A percentile compares a stretch with the other conserved stretches of the same genome.
phyloP scores from a whole-genome alignment of 1,140 invertebrate species.

The Calycopis cecrops region DNA sequence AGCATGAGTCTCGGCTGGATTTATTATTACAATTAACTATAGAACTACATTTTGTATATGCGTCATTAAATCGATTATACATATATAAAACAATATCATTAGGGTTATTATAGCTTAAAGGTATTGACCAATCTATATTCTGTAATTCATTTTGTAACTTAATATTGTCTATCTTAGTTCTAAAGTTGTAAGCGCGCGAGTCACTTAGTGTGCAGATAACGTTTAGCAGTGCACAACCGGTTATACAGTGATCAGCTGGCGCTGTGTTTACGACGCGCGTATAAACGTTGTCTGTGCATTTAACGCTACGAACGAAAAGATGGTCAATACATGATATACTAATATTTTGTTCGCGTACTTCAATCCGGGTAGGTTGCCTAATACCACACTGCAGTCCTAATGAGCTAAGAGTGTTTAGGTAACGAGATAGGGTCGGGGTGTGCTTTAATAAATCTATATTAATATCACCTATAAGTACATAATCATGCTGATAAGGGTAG shows the following conservation, averaged over 20 bases:
- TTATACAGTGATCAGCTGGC: conserved; percentile 23
- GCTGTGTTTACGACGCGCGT: conserved; percentile 18
- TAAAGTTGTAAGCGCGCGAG: neutral
- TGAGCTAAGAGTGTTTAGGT: no score
- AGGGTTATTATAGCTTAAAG: neutral
- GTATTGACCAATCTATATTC: neutral
- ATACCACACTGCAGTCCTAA: no score
- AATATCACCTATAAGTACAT: no score
- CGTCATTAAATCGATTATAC: neutral
- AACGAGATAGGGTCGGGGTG: no score
- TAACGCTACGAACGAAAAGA: neutral
- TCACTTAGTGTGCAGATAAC: neutral
- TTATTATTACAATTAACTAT: neutral
- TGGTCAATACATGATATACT: neutral
- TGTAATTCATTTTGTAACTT: neutral
- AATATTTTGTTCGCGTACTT: no score
- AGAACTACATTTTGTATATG: neutral
- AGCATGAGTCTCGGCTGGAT: conserved; percentile 2
- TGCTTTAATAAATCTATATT: no score
- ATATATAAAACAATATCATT: neutral
- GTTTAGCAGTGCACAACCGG: conserved; percentile 15
- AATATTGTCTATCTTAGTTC: neutral
- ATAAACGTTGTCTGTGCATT: neutral
- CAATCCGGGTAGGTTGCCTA: no score
- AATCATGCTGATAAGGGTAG: no score